Percentiles rank a stretch among this genome's conserved stretches.
phyloP scores from a whole-genome alignment of 37 sponge, comb jelly and placozoan species.

The Mnemiopsis leidyi region DNA sequence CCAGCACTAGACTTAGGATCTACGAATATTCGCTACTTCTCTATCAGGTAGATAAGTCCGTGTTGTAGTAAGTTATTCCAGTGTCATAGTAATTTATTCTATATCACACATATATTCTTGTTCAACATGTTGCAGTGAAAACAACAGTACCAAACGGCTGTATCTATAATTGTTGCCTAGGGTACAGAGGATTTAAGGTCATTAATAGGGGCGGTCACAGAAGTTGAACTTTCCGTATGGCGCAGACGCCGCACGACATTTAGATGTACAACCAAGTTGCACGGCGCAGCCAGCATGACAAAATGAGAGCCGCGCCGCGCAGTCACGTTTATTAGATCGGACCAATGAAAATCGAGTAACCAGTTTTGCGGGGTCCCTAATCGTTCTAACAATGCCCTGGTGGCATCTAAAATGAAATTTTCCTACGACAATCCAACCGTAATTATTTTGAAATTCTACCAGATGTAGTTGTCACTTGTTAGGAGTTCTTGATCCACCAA shows the following conservation, averaged over 20 bases:
- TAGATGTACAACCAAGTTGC: neutral
- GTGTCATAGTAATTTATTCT: neutral
- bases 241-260: neutral
- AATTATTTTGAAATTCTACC: neutral
- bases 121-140: too few relatives aligned
- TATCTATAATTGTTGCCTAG: too few relatives aligned
- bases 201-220: too few relatives aligned
- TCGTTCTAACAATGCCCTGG: neutral
- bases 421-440: neutral
- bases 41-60: slow-evolving; percentile 16
- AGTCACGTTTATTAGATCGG: neutral
- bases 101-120: too few relatives aligned
- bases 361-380: neutral
- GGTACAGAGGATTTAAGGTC: too few relatives aligned
- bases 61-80: neutral
- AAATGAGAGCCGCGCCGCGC: neutral
- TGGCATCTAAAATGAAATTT: neutral
- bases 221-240: too few relatives aligned
- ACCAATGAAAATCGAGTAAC: neutral
- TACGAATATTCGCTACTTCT: neutral
- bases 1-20: neutral
- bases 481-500: neutral
- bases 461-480: neutral
- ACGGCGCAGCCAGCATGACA: neutral
- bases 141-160: too few relatives aligned